Base-by-base conservation (phyloP, 1,140 invertebrate species). In the Cydia pomonella region DNA sequence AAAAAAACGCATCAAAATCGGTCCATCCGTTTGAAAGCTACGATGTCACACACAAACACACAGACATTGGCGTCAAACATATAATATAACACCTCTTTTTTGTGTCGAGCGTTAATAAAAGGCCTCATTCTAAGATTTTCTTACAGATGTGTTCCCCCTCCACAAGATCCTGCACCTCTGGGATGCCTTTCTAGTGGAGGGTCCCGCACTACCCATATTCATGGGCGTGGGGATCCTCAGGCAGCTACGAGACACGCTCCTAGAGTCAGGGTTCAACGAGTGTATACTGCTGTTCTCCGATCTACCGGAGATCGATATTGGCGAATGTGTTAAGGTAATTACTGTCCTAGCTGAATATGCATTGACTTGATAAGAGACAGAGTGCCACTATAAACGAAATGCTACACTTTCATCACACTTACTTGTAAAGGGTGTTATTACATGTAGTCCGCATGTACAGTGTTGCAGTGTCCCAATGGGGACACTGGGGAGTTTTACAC, bases 141-240 rank as follows among this genome's bases (percentile, higher is more conserved):
- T 93, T 94, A 76, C 86, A 98, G 98, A 98, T 94, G 98, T 99
- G 0, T 99, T 99, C 93, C 99, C 99, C 1, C 93, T 99, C 6
- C 98, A 99, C 87, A 99, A 99, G 94, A 99, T 99, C 76, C 95
- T 99, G 69, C 98, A 99, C 93, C 88, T 99, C 64, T 99, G 99
- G 99, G 99, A 99, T 92, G 98, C 98, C 66, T 93, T 99, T 27
- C 93, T 99, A 76, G 94, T 99, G 6, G 98, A 98, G 75, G 97
- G 99, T 86, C 97, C 97, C 0, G 97, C 98, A 0, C 98, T 99
- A 92, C 98, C 99, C 1, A 93, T 99, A 0, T 98, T 97, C 86
- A 97, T 99, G 86, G 99, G 98, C 6, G 95, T 99, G 2, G 97
- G 98, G 0, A 98, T 99, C 80, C 93, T 99, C 25, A 95, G 96